Evolutionary conservation across 2,797 vertebrate species (phyloP).

Genomic region (Rhinichthys osculus): DNA sequence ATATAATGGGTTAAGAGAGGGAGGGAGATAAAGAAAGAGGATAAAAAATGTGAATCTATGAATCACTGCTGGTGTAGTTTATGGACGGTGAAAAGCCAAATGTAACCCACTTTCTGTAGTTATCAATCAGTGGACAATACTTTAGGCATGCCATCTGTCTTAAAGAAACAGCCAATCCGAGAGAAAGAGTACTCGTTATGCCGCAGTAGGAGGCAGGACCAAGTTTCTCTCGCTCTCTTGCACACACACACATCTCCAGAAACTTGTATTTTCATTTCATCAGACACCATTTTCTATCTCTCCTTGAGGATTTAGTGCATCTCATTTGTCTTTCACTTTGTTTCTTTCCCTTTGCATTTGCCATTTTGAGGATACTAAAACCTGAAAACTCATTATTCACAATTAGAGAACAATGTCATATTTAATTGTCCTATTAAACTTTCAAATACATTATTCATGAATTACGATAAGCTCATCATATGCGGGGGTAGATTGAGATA

Average conservation of each 20-base stretch:
- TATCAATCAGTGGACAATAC: conserved; percentile 78
- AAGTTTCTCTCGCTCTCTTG: conserved; percentile 64
- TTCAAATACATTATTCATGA: conserved; percentile 71
- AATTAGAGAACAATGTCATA: conserved; percentile 74
- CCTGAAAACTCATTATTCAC: conserved; percentile 70
- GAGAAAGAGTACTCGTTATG: conserved; percentile 58
- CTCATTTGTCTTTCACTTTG: conserved; percentile 58
- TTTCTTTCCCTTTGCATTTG: conserved; percentile 53
- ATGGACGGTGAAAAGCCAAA: conserved; percentile 75
- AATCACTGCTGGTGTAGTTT: conserved; percentile 76
- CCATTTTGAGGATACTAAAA: conserved; percentile 46
- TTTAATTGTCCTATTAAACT: conserved; percentile 73
- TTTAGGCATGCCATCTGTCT: conserved; percentile 78
- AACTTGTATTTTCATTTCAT: conserved; percentile 44
- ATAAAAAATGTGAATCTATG: conserved; percentile 68
- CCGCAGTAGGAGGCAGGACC: conserved; percentile 61
- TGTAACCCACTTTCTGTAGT: conserved; percentile 82
- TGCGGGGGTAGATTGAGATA: conserved; percentile 74
- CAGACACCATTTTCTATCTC: conserved; percentile 38
- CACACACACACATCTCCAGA: conserved; percentile 58
- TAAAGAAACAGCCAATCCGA: conserved; percentile 64
- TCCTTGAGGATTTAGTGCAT: conserved; percentile 33
- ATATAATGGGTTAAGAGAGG: conserved; percentile 42
- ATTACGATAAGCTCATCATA: conserved; percentile 70
- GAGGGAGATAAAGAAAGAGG: not conserved